Conservation (phyloP, 2,113 vertebrate genomes). For the Micronycteris hirsuta region DNA sequence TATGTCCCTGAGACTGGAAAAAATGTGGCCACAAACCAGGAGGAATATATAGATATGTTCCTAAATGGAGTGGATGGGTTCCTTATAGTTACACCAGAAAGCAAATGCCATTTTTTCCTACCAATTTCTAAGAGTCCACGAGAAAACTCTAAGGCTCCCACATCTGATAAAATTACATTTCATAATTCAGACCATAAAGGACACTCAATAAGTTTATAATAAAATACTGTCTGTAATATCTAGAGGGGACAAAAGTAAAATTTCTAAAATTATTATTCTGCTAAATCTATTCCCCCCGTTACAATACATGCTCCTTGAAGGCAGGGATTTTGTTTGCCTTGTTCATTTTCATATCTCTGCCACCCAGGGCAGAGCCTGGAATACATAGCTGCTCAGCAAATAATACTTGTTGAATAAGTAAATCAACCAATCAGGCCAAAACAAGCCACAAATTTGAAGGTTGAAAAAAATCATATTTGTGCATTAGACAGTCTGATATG, state of each 20-base stretch:
- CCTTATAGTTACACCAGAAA: not conserved
- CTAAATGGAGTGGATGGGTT: not conserved
- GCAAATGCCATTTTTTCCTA: not conserved
- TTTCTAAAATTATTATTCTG: not conserved
- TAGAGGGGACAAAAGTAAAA: not conserved
- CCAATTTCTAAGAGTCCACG: not conserved
- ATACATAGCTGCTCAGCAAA: not conserved
- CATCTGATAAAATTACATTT: constrained; percentile 38
- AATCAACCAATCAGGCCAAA: not conserved
- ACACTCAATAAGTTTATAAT: not conserved
- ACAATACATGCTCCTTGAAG: not conserved
- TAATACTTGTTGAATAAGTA: constrained; percentile 17
- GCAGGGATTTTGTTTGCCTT: not conserved
- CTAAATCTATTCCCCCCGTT: not conserved
- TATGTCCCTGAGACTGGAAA: not conserved
- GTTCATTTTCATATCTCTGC: not conserved
- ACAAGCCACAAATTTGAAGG: not conserved
- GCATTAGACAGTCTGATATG: not conserved
- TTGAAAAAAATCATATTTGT: not conserved
- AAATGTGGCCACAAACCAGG: not conserved
- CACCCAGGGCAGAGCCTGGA: not conserved
- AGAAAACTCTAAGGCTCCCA: not conserved
- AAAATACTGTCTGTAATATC: not conserved
- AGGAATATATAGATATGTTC: not conserved
- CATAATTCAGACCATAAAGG: not conserved